Percentiles rank a stretch among this genome's conserved stretches.
Evolutionary conservation across 2,113 vertebrate species (phyloP).

Genomic region (Triplophysa siluroides): DNA sequence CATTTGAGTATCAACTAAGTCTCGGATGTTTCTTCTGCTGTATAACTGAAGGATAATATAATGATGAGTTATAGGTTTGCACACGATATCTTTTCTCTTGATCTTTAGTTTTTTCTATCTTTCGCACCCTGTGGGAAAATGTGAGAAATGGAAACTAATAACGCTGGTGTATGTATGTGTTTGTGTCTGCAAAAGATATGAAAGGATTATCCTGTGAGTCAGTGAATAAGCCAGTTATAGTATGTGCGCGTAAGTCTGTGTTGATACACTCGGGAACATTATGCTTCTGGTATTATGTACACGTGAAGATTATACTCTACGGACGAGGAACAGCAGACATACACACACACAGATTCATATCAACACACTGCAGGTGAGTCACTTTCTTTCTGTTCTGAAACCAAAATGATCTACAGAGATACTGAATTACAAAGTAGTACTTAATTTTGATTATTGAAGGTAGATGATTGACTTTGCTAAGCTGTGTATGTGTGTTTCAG

Average conservation of each 20-base stretch:
- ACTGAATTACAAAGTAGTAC: no score
- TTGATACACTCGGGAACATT: background rate
- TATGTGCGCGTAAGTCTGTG: constrained; percentile 11
- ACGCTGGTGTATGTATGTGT: background rate
- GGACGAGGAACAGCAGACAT: background rate
- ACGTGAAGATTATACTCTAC: background rate
- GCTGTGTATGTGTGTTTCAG: constrained; percentile 1
- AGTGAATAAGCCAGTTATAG: constrained; percentile 29
- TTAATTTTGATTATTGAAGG: background rate
- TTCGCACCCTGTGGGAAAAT: background rate
- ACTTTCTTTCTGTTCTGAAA: background rate
- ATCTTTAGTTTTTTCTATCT: no score
- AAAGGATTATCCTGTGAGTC: constrained; percentile 67
- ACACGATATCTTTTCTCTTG: background rate
- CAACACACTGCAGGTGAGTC: background rate
- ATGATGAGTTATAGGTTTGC: background rate
- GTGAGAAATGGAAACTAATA: constrained; percentile 9
- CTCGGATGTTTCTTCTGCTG: no score
- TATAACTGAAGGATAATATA: no score
- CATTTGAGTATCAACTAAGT: no score
- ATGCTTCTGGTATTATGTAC: constrained; percentile 21
- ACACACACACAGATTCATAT: background rate
- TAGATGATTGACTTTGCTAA: background rate
- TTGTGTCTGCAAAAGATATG: constrained; percentile 59
- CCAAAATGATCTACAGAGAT: background rate